Conservation (phyloP, 1,140 invertebrate species). For the Sarcophaga peregrina region DNA sequence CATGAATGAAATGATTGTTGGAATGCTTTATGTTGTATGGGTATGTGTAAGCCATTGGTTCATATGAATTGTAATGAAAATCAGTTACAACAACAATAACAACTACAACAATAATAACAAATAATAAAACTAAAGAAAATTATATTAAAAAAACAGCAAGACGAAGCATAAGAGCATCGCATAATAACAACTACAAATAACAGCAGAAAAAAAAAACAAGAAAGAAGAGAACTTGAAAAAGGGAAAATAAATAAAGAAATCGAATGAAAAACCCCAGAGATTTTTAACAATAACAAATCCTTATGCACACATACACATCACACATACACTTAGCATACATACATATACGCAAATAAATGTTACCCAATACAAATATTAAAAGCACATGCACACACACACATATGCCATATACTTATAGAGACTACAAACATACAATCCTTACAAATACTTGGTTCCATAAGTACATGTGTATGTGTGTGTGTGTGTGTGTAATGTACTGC, state of each 20-base stretch:
- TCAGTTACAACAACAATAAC: neutral
- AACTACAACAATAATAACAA: no score
- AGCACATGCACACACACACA: neutral
- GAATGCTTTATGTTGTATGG: no score
- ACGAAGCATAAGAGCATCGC: neutral
- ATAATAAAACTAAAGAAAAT: no score
- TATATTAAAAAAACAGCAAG: neutral
- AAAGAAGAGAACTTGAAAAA: neutral
- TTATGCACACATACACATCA: neutral
- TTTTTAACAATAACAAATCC: conserved; percentile 19
- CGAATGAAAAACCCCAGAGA: conserved; percentile 41
- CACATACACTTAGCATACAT: neutral
- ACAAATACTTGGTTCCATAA: no score
- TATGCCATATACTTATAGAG: neutral
- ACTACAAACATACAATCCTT: neutral
- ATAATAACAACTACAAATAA: neutral
- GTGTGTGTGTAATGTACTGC: no score
- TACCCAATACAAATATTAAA: no score
- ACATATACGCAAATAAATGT: conserved; percentile 4
- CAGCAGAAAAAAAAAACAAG: conserved; percentile 24
- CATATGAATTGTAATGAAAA: conserved; percentile 30
- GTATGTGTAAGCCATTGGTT: no score
- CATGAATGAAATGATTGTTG: no score
- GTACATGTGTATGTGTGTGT: no score
- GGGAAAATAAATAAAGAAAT: conserved; percentile 30